Conservation (phyloP, 2,113 vertebrate species). For the Halcyon malimbica region DNA sequence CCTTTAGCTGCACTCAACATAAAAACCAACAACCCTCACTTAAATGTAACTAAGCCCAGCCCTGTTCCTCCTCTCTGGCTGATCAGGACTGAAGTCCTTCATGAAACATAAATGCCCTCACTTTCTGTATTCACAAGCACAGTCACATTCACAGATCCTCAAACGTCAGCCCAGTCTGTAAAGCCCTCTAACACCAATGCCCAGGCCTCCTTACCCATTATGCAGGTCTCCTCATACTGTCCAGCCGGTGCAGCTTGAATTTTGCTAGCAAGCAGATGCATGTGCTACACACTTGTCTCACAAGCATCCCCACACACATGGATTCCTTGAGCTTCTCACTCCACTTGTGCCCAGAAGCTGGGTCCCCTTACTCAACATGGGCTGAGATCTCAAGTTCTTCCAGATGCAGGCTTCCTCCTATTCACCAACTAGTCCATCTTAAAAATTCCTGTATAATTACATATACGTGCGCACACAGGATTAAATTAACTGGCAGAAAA, state of each 20-base stretch:
- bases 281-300: neutral
- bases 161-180: neutral
- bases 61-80: neutral
- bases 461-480: fast-evolving
- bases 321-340: neutral
- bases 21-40: neutral
- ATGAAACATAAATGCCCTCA: neutral
- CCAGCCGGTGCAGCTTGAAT: neutral
- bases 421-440: neutral
- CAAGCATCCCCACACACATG: neutral
- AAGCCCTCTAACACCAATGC: neutral
- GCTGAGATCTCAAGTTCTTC: neutral
- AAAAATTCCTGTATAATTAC: neutral
- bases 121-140: neutral
- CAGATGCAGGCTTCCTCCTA: neutral
- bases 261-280: neutral
- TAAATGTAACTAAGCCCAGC: neutral
- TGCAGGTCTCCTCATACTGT: neutral
- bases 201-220: fast-evolving
- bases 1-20: neutral
- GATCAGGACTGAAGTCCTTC: neutral
- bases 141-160: neutral
- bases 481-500: neutral
- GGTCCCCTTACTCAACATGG: neutral
- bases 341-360: neutral